phyloP scores from a whole-genome alignment of 2,888 invertebrate genomes.

The Coleophora flavipennella region DNA sequence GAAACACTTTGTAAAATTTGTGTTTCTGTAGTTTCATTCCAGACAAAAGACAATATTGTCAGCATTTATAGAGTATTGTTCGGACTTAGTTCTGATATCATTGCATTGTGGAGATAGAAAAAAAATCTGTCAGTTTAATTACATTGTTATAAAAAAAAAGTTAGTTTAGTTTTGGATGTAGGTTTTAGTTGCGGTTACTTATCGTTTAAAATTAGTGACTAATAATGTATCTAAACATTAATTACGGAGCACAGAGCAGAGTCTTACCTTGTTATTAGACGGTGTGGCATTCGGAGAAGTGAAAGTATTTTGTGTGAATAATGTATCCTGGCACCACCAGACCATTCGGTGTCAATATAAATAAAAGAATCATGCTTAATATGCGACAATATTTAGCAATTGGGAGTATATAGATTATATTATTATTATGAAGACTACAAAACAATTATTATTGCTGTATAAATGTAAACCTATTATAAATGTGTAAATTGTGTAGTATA shows the following conservation, averaged over 20 bases:
- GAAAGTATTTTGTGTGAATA: slow-evolving; percentile 41
- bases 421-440: slow-evolving; percentile 61
- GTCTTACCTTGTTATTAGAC: slow-evolving; percentile 22
- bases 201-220: slow-evolving; percentile 30
- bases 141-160: slow-evolving; percentile 39
- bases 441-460: slow-evolving; percentile 69
- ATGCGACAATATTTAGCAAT: slow-evolving; percentile 72
- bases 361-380: slow-evolving; percentile 51
- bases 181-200: slow-evolving; percentile 47
- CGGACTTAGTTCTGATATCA: slow-evolving; percentile 31
- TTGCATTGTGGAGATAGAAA: slow-evolving; percentile 31
- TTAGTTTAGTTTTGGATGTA: slow-evolving; percentile 47
- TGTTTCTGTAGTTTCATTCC: slow-evolving; percentile 61
- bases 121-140: slow-evolving; percentile 37
- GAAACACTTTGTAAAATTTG: slow-evolving; percentile 12
- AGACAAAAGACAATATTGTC: slow-evolving; percentile 71
- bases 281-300: slow-evolving; percentile 25
- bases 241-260: slow-evolving; percentile 33
- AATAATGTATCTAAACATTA: slow-evolving; percentile 37
- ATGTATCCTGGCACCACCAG: slow-evolving; percentile 40
- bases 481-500: slow-evolving; percentile 72
- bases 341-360: slow-evolving; percentile 47
- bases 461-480: slow-evolving; percentile 69
- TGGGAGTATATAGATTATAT: slow-evolving; percentile 65
- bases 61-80: slow-evolving; percentile 68